Base-by-base conservation (phyloP, 2,113 vertebrate genomes). In the Chlorodrepanis virens region DNA sequence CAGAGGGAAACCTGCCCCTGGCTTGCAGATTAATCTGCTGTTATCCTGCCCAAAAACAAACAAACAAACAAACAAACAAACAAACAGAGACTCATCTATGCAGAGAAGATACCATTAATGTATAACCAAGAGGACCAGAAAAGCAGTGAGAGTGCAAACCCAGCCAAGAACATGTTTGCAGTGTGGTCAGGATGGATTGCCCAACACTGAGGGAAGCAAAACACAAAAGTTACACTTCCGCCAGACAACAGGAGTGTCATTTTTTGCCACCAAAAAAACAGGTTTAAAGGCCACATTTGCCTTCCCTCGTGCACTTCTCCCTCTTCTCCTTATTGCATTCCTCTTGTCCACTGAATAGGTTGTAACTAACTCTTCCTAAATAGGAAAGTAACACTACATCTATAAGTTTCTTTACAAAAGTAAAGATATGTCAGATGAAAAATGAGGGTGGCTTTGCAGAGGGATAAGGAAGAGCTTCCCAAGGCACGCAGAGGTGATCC, bases 121-220 rank as follows among this genome's bases (percentile, higher is more conserved):
- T 5, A 22, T 22, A 81, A 63, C 72, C 49, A 19, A 0, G 1
- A 89, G 71, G 87, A 75, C 70, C 42, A 57, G 68, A 33, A 84
- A 77, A 71, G 14, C 35, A 76, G 59, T 5, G 78, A 82, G 75
- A 88, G 80, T 13, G 61, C 90, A 86, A 95, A 29, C 39, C 21
- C 24, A n/a, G 70, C 89, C 83, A 45, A 39, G 89, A 83, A 7
- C 89, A 76, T 65, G 87, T 84, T 96, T 97, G 95, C 95, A 97
- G 96, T 69, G 95, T 96, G 80, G 25, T 87, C 76, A 76, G 87
- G 64, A 29, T 82, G 91, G 89, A 97, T 98, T 98, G 97, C 98
- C 97, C 97, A 98, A 98, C 65, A 9, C 86, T 27, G 16, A 52
- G 94, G 84, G 95, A 98, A 98, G 94, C 90, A 97, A 95, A 98